Conservation (phyloP, 2,113 vertebrate genomes). For the Mus spicilegus region DNA sequence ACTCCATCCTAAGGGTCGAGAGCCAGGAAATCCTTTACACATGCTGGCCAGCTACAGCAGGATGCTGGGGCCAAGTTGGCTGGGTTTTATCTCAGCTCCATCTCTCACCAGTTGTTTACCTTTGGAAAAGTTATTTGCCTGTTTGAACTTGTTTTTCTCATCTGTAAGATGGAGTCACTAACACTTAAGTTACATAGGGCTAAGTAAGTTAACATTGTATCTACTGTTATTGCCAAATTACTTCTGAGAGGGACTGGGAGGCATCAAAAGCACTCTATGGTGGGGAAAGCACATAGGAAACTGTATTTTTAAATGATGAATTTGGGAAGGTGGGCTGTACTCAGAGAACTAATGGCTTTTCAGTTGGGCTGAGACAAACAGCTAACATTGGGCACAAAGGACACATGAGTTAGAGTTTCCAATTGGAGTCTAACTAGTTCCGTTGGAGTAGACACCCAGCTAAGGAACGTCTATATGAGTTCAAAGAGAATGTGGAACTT, state of each 20-base stretch:
- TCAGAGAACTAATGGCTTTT: conserved; percentile 7
- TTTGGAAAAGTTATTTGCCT: background rate
- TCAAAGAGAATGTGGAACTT: background rate
- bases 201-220: background rate
- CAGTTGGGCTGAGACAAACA: background rate
- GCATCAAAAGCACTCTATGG: background rate
- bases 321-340: background rate
- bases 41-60: background rate
- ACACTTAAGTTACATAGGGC: background rate
- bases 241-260: background rate
- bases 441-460: background rate
- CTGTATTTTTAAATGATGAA: background rate
- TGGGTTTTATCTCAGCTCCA: background rate
- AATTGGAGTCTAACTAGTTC: background rate
- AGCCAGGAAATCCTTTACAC: background rate
- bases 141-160: background rate
- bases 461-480: background rate
- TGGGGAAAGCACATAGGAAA: background rate
- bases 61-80: background rate
- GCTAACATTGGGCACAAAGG: background rate
- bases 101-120: background rate
- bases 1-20: background rate
- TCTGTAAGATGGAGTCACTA: background rate
- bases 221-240: background rate
- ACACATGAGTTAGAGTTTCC: background rate